Conservation (phyloP, 1,140 invertebrate species). For the Oreohelix idahoensis region DNA sequence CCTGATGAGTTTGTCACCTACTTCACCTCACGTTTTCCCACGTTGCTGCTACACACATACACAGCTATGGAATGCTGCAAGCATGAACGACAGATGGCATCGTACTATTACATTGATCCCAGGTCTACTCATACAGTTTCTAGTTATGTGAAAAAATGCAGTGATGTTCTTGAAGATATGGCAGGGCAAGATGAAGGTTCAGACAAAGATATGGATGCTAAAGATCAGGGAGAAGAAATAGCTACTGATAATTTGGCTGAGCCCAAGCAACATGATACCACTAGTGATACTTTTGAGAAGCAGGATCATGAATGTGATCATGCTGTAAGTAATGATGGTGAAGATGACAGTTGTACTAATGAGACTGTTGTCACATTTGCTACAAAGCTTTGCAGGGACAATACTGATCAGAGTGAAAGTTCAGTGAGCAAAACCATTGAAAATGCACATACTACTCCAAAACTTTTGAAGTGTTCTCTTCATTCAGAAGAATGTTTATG, state of each 20-base stretch:
- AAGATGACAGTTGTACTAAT: too few relatives aligned
- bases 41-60: conserved; percentile 83
- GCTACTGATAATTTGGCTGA: background rate
- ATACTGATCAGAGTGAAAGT: too few relatives aligned
- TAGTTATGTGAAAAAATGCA: background rate
- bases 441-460: background rate
- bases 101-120: conserved; percentile 61
- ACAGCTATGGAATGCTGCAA: conserved; percentile 67
- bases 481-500: background rate
- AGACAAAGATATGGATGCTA: background rate
- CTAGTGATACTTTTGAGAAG: too few relatives aligned
- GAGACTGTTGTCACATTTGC: too few relatives aligned
- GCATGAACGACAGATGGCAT: conserved; percentile 60
- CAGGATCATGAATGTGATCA: background rate
- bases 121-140: background rate
- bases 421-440: background rate
- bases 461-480: background rate
- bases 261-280: too few relatives aligned
- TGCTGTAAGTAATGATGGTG: too few relatives aligned
- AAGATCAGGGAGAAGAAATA: background rate
- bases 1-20: conserved; percentile 94
- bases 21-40: conserved; percentile 92
- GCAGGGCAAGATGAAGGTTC: background rate
- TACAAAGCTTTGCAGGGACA: too few relatives aligned
- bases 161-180: background rate